Evolutionary conservation across 2,113 vertebrate species (phyloP).

Genomic region (Halcyon senegalensis): DNA sequence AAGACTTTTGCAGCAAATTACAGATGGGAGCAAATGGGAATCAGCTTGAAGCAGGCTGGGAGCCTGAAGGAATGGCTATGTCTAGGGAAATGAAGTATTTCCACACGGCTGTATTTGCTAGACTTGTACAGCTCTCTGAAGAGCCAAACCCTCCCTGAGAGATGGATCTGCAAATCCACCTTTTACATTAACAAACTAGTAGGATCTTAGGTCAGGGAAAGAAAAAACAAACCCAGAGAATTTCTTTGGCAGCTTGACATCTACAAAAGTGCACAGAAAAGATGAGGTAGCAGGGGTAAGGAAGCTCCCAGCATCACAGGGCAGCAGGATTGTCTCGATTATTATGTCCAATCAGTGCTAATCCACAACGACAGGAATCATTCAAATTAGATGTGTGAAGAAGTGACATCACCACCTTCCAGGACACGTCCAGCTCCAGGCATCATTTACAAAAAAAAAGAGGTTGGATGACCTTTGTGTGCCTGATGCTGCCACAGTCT

Average conservation of each 20-base stretch:
- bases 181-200: background rate
- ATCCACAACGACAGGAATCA: background rate
- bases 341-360: background rate
- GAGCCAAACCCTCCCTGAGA: background rate
- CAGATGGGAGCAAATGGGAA: background rate
- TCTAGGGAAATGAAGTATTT: slow-evolving; percentile 36
- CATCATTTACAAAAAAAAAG: background rate
- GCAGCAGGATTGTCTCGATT: background rate
- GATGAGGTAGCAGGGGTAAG: background rate
- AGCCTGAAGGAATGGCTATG: background rate
- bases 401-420: background rate
- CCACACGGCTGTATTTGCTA: background rate
- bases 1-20: background rate
- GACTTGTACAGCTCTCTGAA: background rate
- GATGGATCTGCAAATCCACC: slow-evolving; percentile 3
- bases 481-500: background rate
- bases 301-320: background rate
- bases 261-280: background rate
- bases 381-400: background rate
- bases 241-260: background rate
- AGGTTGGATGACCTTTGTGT: background rate
- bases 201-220: background rate
- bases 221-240: background rate
- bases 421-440: background rate
- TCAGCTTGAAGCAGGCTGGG: background rate